phyloP scores from a whole-genome alignment of 2,888 invertebrate genomes.

The Drosophila borborema region DNA sequence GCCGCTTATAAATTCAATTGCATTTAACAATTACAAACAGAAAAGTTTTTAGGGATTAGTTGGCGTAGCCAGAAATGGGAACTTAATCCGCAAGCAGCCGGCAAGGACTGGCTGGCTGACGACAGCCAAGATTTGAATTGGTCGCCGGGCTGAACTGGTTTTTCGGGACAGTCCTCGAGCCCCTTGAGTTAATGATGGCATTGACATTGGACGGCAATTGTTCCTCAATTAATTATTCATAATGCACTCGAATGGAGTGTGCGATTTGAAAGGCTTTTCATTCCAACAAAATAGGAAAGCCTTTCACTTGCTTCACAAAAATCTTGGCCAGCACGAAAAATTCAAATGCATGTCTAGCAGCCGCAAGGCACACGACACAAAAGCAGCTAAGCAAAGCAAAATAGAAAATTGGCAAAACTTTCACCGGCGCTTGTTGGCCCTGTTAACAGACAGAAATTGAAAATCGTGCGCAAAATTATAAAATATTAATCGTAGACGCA shows the following conservation, averaged over 20 bases:
- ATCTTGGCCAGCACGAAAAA: constrained; percentile 56
- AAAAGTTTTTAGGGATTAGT: constrained; percentile 67
- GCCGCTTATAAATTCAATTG: constrained; percentile 78
- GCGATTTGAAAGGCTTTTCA: constrained; percentile 35
- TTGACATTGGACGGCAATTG: constrained; percentile 62
- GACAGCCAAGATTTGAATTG: constrained; percentile 29
- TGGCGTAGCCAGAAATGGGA: constrained; percentile 61
- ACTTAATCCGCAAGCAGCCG: constrained; percentile 68
- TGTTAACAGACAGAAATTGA: constrained; percentile 61
- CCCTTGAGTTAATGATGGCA: constrained; percentile 68
- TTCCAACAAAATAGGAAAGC: constrained; percentile 26
- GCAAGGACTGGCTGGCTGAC: constrained; percentile 19
- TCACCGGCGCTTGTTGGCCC: constrained; percentile 37
- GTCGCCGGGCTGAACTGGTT: background rate
- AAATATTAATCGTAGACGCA: constrained; percentile 69
- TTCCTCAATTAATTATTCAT: constrained; percentile 71
- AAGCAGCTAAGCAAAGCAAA: constrained; percentile 32
- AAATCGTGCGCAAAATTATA: constrained; percentile 77
- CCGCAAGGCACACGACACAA: constrained; percentile 47
- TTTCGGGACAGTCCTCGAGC: constrained; percentile 15
- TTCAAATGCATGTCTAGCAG: constrained; percentile 72
- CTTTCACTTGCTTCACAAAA: constrained; percentile 54
- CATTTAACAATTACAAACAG: constrained; percentile 77
- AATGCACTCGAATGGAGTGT: constrained; percentile 58
- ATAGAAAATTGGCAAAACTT: constrained; percentile 45